A percentile compares a stretch with the other conserved stretches of the same genome.
These are phyloP conservation scores for Drosophila parthenogenetica DNA, from an alignment of 2,888 invertebrate species.

Conservation along the genomic window DNA sequence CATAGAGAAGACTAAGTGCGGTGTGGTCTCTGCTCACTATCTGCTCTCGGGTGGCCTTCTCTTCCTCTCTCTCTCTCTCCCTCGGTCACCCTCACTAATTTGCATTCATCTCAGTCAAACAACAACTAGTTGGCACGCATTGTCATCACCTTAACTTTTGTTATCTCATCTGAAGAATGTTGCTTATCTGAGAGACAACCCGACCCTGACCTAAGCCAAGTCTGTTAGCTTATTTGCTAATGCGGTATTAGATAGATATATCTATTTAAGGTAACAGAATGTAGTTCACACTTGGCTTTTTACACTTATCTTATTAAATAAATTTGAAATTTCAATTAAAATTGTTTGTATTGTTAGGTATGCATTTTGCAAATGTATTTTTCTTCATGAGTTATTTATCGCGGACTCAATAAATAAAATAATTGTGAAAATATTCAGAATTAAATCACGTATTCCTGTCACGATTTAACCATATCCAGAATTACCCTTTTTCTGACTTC, in stretches of 20 bases:
- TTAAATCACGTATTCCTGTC: too few relatives aligned
- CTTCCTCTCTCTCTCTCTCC: too few relatives aligned
- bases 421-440: too few relatives aligned
- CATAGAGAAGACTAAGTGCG: constrained; percentile 1
- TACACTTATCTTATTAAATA: constrained; percentile 20
- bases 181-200: constrained; percentile 27
- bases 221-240: constrained; percentile 11
- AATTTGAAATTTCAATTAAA: too few relatives aligned
- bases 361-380: too few relatives aligned
- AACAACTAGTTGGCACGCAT: constrained; percentile 41
- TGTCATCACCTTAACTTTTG: constrained; percentile 12
- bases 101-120: constrained; percentile 53
- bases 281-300: constrained; percentile 5
- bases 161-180: constrained; percentile 7
- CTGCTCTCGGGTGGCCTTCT: constrained; percentile 35
- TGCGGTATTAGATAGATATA: constrained; percentile 9
- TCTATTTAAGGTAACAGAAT: constrained; percentile 9
- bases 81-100: constrained; percentile 32
- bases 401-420: too few relatives aligned
- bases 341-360: too few relatives aligned
- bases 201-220: constrained; percentile 51
- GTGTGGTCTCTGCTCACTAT: constrained; percentile 68
- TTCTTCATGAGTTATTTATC: too few relatives aligned
- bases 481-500: too few relatives aligned
- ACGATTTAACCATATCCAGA: too few relatives aligned